phyloP scores from a whole-genome alignment of 2,888 invertebrate species.

The Entomobrya proxima region DNA sequence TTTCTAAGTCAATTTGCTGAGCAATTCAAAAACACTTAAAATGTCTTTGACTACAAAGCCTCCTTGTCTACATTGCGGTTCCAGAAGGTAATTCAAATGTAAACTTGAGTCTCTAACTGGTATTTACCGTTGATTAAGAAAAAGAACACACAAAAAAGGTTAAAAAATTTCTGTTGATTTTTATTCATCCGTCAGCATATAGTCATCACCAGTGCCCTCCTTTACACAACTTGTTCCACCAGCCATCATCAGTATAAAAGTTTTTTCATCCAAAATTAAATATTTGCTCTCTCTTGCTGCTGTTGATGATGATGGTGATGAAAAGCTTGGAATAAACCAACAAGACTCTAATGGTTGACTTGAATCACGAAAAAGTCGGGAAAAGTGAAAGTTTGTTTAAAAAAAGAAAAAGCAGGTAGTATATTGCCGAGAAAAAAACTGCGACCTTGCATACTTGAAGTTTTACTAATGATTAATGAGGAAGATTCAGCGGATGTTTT shows the following conservation, averaged over 20 bases:
- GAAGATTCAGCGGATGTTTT: background rate
- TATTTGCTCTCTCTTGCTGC: slow-evolving; percentile 60
- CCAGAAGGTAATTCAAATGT: no score
- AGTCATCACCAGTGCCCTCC: background rate
- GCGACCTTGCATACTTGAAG: background rate
- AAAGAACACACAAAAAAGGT: background rate
- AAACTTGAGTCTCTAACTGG: background rate
- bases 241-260: background rate
- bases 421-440: background rate
- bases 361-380: background rate
- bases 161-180: slow-evolving; percentile 20
- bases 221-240: background rate
- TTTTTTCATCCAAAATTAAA: slow-evolving; percentile 59
- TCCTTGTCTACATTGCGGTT: background rate
- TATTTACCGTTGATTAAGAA: slow-evolving; percentile 26
- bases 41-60: background rate
- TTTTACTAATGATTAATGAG: background rate
- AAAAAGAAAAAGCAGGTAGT: background rate
- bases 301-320: slow-evolving; percentile 52
- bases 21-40: slow-evolving; percentile 38
- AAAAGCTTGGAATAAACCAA: slow-evolving; percentile 42
- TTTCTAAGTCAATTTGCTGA: slow-evolving; percentile 31
- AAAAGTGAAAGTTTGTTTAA: slow-evolving; percentile 32
- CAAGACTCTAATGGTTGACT: slow-evolving; percentile 31
- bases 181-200: background rate